Percentiles rank a stretch among this genome's conserved stretches.
Evolutionary conservation across 1,140 invertebrate genomes (phyloP).

Genomic region (Eriocheir sinensis): DNA sequence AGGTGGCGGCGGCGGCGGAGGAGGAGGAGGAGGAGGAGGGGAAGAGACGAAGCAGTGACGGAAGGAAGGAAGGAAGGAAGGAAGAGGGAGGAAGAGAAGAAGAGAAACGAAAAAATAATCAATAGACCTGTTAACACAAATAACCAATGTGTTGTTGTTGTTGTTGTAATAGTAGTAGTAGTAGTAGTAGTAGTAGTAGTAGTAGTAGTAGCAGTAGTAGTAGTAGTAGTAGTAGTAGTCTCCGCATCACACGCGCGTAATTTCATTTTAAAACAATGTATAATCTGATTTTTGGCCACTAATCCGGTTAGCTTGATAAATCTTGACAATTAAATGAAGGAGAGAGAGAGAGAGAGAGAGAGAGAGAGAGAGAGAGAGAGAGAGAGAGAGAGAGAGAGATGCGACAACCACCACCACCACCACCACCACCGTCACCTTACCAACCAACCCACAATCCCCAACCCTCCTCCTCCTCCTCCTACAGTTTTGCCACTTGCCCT

Average conservation of each 20-base stretch:
- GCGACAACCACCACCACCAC: too few relatives aligned
- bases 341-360: neutral
- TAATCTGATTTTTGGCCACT: too few relatives aligned
- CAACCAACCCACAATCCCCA: neutral
- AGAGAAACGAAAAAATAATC: too few relatives aligned
- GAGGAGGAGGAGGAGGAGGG: neutral
- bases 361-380: conserved; percentile 9
- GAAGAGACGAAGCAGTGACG: neutral
- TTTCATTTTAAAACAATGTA: too few relatives aligned
- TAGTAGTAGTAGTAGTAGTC: conserved; percentile 34
- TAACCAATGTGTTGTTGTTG: neutral
- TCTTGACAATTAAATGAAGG: neutral
- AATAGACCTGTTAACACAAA: too few relatives aligned
- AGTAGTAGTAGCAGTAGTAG: neutral
- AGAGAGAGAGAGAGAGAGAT: neutral
- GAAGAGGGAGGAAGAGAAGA: neutral
- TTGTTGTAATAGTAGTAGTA: neutral
- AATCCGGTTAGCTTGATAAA: too few relatives aligned
- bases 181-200: conserved; percentile 33
- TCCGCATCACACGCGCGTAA: too few relatives aligned
- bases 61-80: neutral
- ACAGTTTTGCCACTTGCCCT: neutral
- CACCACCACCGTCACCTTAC: too few relatives aligned
- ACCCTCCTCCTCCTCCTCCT: too few relatives aligned
- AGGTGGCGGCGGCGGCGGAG: neutral